Percentiles rank a stretch among this genome's conserved stretches.
Evolutionary conservation across 2,113 vertebrate species (phyloP).

Genomic region (Triplophysa dalaica): DNA sequence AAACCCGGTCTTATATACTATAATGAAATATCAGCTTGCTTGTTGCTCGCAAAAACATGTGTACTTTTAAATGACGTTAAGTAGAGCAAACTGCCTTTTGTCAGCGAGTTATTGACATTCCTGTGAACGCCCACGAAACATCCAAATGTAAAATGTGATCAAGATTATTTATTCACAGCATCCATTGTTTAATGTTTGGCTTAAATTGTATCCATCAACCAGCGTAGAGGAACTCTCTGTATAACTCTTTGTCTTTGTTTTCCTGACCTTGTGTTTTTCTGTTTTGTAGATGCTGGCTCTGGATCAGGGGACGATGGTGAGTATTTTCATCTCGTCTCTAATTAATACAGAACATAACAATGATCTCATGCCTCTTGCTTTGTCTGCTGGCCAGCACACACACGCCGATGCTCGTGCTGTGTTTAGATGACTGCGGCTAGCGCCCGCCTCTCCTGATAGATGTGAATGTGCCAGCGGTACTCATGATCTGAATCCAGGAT

Average conservation of each 20-base stretch:
- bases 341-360: constrained; percentile 19
- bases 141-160: background rate
- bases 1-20: too few relatives aligned
- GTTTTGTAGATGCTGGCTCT: constrained; percentile 39
- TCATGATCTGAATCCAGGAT: constrained; percentile 26
- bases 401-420: background rate
- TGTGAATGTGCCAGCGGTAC: constrained; percentile 20
- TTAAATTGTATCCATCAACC: background rate
- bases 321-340: constrained; percentile 29
- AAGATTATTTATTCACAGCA: background rate
- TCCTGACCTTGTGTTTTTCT: constrained; percentile 22
- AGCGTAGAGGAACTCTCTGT: background rate
- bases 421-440: constrained; percentile 10
- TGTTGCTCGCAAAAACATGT: too few relatives aligned
- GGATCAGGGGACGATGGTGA: constrained; percentile 45
- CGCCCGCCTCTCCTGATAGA: constrained; percentile 18
- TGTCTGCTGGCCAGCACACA: constrained; percentile 16
- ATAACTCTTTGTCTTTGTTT: background rate
- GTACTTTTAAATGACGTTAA: too few relatives aligned
- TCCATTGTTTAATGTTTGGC: too few relatives aligned
- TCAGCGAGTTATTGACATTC: too few relatives aligned
- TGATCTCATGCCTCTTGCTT: constrained; percentile 20
- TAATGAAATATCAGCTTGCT: too few relatives aligned
- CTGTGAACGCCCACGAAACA: too few relatives aligned
- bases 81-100: too few relatives aligned